phyloP scores from a whole-genome alignment of 2,113 vertebrate genomes.

The Gulo gulo region DNA sequence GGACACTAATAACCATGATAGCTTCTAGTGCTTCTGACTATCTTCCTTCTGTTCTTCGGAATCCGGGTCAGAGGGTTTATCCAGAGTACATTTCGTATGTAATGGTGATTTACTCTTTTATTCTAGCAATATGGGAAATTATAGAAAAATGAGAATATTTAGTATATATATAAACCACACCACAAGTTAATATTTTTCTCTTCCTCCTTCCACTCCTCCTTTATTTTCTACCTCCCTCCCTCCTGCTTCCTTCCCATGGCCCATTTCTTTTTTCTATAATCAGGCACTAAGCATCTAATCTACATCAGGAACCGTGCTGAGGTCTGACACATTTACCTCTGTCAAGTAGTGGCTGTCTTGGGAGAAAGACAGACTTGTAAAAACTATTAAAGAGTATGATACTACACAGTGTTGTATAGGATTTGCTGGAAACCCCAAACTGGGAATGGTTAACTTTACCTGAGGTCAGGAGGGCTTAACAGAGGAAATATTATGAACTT shows the following conservation, averaged over 20 bases:
- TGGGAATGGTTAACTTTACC: neutral
- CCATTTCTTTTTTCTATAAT: neutral
- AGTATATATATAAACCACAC: neutral
- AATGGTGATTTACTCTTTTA: neutral
- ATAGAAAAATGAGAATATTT: neutral
- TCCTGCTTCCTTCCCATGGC: neutral
- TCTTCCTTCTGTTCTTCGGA: neutral
- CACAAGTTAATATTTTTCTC: neutral
- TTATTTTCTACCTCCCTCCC: neutral
- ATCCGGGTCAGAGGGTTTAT: neutral
- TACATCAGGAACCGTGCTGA: fast-evolving
- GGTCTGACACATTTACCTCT: neutral
- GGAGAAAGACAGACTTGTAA: neutral
- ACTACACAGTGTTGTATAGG: neutral
- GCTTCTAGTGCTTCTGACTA: neutral
- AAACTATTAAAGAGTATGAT: neutral
- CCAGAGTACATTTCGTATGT: neutral
- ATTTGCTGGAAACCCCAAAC: neutral
- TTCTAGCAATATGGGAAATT: neutral
- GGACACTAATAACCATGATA: neutral
- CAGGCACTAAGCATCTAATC: fast-evolving
- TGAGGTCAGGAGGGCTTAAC: neutral
- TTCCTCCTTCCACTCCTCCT: neutral
- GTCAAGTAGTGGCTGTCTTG: neutral
- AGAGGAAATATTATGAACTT: neutral